A percentile compares a stretch with the other conserved stretches of the same genome.
phyloP scores from a whole-genome alignment of 23 tunicate species.

The Styela clava region DNA sequence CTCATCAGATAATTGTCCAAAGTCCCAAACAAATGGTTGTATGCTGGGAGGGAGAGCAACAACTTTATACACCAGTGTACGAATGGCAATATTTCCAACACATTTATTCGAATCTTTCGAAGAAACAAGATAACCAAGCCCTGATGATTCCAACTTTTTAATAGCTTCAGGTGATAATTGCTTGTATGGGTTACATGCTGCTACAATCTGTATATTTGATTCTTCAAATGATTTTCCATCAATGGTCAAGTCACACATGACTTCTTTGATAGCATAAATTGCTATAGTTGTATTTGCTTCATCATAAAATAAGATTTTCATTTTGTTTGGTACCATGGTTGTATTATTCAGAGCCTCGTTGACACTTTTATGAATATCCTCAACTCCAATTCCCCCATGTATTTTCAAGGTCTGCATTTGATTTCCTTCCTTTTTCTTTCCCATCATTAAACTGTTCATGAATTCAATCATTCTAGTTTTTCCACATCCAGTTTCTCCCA shows the following conservation, averaged over 20 bases:
- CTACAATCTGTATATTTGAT: conserved; percentile 45
- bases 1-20: conserved; percentile 38
- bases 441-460: conserved; percentile 54
- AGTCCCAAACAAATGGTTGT: conserved; percentile 66
- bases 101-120: conserved; percentile 12
- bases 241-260: conserved; percentile 47
- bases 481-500: conserved; percentile 88
- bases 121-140: conserved; percentile 44
- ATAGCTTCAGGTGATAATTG: conserved; percentile 28
- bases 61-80: conserved; percentile 45
- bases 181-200: conserved; percentile 57
- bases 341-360: neutral
- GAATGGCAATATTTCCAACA: conserved; percentile 44
- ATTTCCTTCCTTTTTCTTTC: conserved; percentile 6
- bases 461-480: conserved; percentile 81
- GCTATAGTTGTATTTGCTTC: conserved; percentile 65
- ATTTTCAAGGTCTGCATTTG: conserved; percentile 61
- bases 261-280: conserved; percentile 68
- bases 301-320: conserved; percentile 40
- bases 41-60: conserved; percentile 58
- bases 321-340: neutral
- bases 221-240: conserved; percentile 38
- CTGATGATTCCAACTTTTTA: conserved; percentile 38
- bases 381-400: conserved; percentile 75
- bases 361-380: neutral